Percentiles rank a stretch among this genome's conserved stretches.
These are phyloP conservation scores for Muscicapa striata DNA, from an alignment of 2,797 vertebrate genomes.

Conservation along the genomic window DNA sequence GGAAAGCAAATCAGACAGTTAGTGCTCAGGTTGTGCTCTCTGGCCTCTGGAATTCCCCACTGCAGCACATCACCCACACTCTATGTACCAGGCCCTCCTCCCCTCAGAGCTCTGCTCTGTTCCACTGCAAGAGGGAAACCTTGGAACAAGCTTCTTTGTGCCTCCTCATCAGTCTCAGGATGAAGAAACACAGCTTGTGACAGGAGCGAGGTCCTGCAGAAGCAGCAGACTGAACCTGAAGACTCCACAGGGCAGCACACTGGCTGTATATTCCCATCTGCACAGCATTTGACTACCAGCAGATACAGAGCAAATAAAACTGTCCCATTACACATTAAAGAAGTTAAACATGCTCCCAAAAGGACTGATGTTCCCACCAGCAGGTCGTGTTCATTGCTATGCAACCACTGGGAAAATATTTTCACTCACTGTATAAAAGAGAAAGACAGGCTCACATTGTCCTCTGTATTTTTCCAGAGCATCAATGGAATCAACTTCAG, in stretches of 20 bases:
- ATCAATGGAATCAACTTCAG: slow-evolving; percentile 88
- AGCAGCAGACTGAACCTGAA: background rate
- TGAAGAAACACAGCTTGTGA: background rate
- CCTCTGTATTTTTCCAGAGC: slow-evolving; percentile 87
- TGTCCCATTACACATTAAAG: background rate
- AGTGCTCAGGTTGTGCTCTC: background rate
- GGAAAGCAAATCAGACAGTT: background rate
- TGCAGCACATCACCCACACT: background rate
- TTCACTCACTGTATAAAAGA: slow-evolving; percentile 89
- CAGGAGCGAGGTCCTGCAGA: background rate
- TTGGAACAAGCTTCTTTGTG: background rate
- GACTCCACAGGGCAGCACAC: background rate
- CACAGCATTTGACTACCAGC: background rate
- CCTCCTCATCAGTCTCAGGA: background rate
- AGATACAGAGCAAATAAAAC: background rate
- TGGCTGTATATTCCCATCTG: background rate
- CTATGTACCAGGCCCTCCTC: background rate
- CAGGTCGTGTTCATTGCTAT: background rate
- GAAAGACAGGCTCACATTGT: slow-evolving; percentile 91
- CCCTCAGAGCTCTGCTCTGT: background rate
- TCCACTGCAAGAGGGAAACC: background rate
- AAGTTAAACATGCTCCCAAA: background rate
- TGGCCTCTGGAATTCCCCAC: background rate
- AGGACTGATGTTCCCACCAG: background rate
- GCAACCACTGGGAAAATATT: background rate